Evolutionary conservation across 1,140 invertebrate species (phyloP).

Genomic region (Samia ricini): DNA sequence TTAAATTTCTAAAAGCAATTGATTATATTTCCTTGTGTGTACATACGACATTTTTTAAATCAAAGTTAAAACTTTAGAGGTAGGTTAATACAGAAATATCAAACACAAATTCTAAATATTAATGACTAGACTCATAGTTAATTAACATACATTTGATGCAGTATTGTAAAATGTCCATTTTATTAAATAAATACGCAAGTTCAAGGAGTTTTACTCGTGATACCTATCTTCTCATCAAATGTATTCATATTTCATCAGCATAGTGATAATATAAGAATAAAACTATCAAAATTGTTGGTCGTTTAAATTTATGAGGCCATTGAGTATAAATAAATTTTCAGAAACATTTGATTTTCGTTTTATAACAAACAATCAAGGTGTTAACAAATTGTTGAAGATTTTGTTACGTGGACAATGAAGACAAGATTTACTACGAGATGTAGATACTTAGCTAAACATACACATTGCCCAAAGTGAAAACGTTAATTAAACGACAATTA

Average conservation of each 20-base stretch:
- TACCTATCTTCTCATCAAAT: not conserved
- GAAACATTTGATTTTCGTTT: not conserved
- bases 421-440: not conserved
- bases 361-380: too few species aligned
- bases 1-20: not conserved
- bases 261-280: too few species aligned
- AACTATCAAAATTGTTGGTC: not conserved
- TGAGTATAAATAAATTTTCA: not conserved
- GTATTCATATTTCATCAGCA: too few species aligned
- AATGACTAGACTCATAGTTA: constrained; percentile 5
- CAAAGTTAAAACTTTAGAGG: too few species aligned
- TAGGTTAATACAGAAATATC: not conserved
- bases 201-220: not conserved
- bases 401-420: not conserved
- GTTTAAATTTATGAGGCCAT: not conserved
- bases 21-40: not conserved
- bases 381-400: too few species aligned
- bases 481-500: not conserved
- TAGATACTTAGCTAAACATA: not conserved
- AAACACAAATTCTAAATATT: not conserved
- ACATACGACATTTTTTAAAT: too few species aligned
- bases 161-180: not conserved
- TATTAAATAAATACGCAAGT: not conserved
- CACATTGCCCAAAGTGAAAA: not conserved
- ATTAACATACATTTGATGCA: constrained; percentile 1